Base-by-base conservation (phyloP, 2,797 vertebrate species). In the Sebastolobus altivelis region DNA sequence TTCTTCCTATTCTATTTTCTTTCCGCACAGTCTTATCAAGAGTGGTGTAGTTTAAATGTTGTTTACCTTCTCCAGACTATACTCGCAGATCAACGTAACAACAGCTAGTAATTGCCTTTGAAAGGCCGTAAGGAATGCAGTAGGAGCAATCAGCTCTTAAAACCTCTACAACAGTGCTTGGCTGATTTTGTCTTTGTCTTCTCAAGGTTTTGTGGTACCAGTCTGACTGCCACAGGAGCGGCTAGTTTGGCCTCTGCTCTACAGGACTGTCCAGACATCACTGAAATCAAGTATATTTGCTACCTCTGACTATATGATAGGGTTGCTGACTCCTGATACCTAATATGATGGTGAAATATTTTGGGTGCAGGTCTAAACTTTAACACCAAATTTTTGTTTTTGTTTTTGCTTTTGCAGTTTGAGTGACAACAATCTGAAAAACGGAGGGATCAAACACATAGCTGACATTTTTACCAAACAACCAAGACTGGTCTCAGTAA, bases 401-500 rank as follows among this genome's bases (percentile, higher is more conserved):
- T 38, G 38, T 37, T 8, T 37, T 31, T 31, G 31, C 6, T 31
- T 31, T 35, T 82, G 2, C 86, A 99, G 97, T 82, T 89, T 99
- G 65, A 96, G 94, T 82, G 96, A 96, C 93, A 98, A 98, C 80
- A 92, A 86, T 58, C 91, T 99, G 70, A 94, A 84, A 81, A 92
- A 96, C 16, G 79, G 6, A 5, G 96, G 97, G 0, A 86, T 97
- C 71, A 72, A 84, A 70, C 83, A 67, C 16, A 31, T 97, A 0
- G 68, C 90, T 4, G 87, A 95, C 18, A 22, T 93, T 29, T 92
- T 97, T 18, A 85, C 91, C 73, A 86, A 84, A 81, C 91, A 97
- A 76, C 84, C 90, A 1, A 90, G 38, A 25, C 92, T 99, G 79
- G 88, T 16, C 65, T 96, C 91, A 69, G 81, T 97, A 25, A 94